phyloP scores from a whole-genome alignment of 1,140 invertebrate species.

The Tetragonula clypearis region DNA sequence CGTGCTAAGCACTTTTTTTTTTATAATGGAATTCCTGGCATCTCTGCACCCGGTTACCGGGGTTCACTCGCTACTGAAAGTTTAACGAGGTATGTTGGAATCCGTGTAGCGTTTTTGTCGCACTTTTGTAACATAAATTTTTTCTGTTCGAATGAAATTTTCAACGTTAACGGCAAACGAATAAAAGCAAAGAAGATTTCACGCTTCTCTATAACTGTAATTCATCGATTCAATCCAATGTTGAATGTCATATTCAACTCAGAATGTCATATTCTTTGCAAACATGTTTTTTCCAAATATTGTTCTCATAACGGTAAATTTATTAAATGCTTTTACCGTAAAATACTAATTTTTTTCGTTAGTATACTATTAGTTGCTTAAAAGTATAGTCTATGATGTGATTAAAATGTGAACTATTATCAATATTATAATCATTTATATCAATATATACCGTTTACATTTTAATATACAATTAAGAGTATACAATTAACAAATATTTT shows the following conservation, averaged over 20 bases:
- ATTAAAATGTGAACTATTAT: too few species aligned
- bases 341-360: too few species aligned
- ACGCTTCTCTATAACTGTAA: neutral
- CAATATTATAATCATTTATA: too few species aligned
- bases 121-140: conserved; percentile 22
- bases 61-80: conserved; percentile 25
- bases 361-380: too few species aligned
- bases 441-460: too few species aligned
- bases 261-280: neutral
- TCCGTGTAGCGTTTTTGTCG: conserved; percentile 27
- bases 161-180: conserved; percentile 8
- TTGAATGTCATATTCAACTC: too few species aligned
- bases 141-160: conserved; percentile 8
- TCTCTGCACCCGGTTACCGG: conserved; percentile 8
- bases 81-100: conserved; percentile 19
- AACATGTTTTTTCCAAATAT: neutral
- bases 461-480: too few species aligned
- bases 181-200: neutral
- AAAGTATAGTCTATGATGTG: too few species aligned
- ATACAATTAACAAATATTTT: too few species aligned
- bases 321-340: too few species aligned
- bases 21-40: conserved; percentile 31
- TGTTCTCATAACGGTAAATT: neutral
- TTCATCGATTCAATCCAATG: neutral
- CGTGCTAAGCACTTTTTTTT: conserved; percentile 2